Conservation (phyloP, 1,140 invertebrate species). For the Aphidius ervi region DNA sequence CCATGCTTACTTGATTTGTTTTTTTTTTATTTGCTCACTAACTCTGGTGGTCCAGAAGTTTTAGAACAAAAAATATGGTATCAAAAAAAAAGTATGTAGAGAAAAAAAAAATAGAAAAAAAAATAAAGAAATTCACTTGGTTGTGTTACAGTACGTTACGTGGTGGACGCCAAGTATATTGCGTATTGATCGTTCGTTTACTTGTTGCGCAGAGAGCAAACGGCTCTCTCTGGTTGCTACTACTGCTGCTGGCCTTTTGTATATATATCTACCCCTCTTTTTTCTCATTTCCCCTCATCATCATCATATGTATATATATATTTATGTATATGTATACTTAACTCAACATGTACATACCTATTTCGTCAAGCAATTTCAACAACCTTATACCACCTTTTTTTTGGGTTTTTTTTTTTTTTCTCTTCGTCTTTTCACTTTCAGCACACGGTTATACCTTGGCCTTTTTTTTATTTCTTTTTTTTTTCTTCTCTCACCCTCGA, state of each 20-base stretch:
- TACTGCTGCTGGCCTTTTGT: conserved; percentile 8
- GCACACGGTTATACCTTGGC: conserved; percentile 9
- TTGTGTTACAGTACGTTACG: conserved; percentile 12
- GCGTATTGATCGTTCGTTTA: conserved; percentile 46
- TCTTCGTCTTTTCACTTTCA: conserved; percentile 23
- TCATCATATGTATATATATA: neutral
- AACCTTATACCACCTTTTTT: neutral
- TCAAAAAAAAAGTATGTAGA: neutral
- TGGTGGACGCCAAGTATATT: conserved; percentile 30
- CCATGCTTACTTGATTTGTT: too few species aligned
- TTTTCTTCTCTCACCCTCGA: too few species aligned
- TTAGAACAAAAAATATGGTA: neutral
- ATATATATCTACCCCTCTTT: conserved; percentile 5
- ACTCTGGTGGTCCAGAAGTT: conserved; percentile 7
- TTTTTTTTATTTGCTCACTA: too few species aligned
- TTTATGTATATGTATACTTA: neutral
- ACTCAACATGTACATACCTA: neutral
- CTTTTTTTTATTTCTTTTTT: too few species aligned
- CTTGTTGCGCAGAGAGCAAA: conserved; percentile 45
- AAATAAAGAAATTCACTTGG: neutral
- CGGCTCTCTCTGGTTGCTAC: conserved; percentile 14
- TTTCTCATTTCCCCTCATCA: neutral
- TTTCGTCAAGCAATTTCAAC: conserved; percentile 9
- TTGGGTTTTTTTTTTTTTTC: neutral
- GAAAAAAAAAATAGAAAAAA: conserved; percentile 9